Percentiles rank a stretch among this genome's conserved stretches.
Conservation (phyloP, 2,797 vertebrate species). For the Neosalanx taihuensis region DNA sequence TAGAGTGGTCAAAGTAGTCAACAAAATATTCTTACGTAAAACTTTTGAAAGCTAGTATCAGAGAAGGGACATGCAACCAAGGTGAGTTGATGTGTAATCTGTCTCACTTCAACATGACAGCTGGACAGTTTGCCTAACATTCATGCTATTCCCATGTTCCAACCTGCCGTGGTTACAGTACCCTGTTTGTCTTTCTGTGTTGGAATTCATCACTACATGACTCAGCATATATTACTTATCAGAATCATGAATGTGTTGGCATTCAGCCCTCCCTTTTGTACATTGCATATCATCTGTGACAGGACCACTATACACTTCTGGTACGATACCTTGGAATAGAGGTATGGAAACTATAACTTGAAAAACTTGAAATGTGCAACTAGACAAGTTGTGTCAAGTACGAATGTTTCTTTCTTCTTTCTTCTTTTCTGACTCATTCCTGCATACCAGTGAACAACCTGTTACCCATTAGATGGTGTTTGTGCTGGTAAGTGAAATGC, state of each 20-base stretch:
- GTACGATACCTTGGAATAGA: not conserved
- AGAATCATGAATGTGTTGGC: not conserved
- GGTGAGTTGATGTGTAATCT: not conserved
- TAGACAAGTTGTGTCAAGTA: too few relatives aligned
- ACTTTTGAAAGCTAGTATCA: not conserved
- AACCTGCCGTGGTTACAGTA: not conserved
- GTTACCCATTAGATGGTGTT: too few relatives aligned
- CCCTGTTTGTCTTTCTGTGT: constrained; percentile 4
- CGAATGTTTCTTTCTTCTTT: too few relatives aligned
- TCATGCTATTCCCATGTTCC: not conserved
- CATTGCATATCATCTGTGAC: not conserved
- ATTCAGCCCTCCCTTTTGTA: constrained; percentile 11
- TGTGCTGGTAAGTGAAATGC: too few relatives aligned
- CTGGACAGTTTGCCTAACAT: not conserved
- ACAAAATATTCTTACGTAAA: not conserved
- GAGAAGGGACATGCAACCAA: not conserved
- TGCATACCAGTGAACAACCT: too few relatives aligned
- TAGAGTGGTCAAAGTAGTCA: not conserved
- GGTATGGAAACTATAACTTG: not conserved
- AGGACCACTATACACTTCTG: not conserved
- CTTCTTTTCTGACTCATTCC: too few relatives aligned
- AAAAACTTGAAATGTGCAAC: too few relatives aligned
- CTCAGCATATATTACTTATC: too few relatives aligned
- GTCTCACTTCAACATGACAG: constrained; percentile 7
- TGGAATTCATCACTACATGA: not conserved